Percentiles rank a stretch among this genome's conserved stretches.
phyloP scores from a whole-genome alignment of 2,888 invertebrate species.

The Temnothorax ravouxi region DNA sequence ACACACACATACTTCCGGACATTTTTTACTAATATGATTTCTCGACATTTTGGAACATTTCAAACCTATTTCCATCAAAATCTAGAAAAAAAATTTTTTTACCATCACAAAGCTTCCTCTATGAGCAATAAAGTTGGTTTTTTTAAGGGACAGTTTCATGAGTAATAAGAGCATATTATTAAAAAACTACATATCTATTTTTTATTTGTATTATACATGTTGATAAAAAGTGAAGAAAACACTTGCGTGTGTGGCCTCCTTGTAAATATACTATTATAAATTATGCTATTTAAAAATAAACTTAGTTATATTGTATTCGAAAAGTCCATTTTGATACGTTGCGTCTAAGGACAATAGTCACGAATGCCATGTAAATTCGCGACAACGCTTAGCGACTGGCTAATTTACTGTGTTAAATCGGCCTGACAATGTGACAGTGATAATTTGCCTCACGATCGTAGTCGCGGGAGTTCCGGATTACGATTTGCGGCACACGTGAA shows the following conservation, averaged over 20 bases:
- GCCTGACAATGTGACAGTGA: constrained; percentile 27
- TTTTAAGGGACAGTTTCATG: neutral
- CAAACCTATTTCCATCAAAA: too few relatives aligned
- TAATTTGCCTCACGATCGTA: constrained; percentile 30
- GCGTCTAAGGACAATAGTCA: neutral
- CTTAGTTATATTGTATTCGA: neutral
- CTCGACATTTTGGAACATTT: too few relatives aligned
- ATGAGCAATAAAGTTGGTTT: neutral
- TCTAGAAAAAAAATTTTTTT: too few relatives aligned
- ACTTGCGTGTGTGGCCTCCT: too few relatives aligned
- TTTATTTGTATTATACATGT: neutral
- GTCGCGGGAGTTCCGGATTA: constrained; percentile 41
- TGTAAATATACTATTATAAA: neutral
- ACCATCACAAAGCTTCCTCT: too few relatives aligned
- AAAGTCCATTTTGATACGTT: neutral
- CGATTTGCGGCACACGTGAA: constrained; percentile 48
- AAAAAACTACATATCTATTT: neutral
- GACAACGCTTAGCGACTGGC: neutral
- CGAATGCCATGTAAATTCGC: constrained; percentile 11
- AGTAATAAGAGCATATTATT: neutral
- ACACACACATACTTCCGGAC: too few relatives aligned
- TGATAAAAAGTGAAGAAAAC: neutral
- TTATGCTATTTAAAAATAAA: neutral
- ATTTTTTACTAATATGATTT: too few relatives aligned
- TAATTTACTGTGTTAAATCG: constrained; percentile 32